Evolutionary conservation across 2,113 vertebrate species (phyloP).

Genomic region (Cepphus grylle): DNA sequence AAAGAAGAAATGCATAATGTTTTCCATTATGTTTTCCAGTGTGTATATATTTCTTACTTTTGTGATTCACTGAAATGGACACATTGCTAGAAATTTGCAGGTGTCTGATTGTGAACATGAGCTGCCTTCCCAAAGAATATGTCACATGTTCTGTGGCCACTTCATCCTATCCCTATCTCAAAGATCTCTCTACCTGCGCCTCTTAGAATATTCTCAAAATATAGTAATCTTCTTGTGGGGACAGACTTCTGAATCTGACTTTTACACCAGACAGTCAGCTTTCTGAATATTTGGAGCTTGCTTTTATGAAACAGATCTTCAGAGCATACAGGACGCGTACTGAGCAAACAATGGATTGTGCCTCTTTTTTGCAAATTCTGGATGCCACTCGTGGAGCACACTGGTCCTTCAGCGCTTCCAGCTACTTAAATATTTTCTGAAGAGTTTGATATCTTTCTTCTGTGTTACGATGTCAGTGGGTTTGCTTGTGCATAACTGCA

Average conservation of each 20-base stretch:
- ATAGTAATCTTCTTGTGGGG: neutral
- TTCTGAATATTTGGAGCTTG: neutral
- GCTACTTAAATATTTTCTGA: neutral
- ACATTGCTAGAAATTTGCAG: neutral
- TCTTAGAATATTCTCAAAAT: neutral
- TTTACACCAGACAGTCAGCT: neutral
- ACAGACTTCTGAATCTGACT: neutral
- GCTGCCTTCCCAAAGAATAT: neutral
- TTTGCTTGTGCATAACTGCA: neutral
- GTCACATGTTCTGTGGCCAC: neutral
- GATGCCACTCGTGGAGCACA: neutral
- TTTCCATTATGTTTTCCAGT: neutral
- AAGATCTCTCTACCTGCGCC: neutral
- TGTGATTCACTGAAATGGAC: neutral
- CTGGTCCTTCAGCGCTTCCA: neutral
- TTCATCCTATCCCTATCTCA: neutral
- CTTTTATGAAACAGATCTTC: neutral
- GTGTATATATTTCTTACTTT: neutral
- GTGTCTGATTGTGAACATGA: neutral
- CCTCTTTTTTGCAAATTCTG: neutral
- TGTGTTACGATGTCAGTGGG: fast-evolving
- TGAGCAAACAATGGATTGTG: neutral
- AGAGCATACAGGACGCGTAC: fast-evolving
- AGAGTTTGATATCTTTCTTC: neutral
- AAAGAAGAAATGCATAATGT: neutral